These are phyloP conservation scores for Myiozetetes cayanensis DNA, from an alignment of 2,113 vertebrate species.

Conservation along the genomic window DNA sequence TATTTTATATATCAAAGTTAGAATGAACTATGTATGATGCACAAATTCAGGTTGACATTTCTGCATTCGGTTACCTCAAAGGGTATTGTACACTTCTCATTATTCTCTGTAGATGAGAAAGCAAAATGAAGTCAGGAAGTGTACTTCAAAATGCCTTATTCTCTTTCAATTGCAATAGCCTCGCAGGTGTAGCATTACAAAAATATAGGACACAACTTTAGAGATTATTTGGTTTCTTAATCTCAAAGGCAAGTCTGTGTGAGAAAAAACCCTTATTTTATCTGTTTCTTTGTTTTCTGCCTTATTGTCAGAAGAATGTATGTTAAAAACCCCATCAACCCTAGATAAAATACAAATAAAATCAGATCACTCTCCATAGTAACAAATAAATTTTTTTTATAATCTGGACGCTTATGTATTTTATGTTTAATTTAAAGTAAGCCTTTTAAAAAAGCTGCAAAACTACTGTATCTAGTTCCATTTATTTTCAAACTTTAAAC, in stretches of 20 bases:
- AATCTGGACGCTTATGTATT: background rate
- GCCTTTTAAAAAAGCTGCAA: background rate
- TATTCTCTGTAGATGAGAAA: background rate
- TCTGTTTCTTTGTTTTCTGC: background rate
- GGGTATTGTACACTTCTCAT: background rate
- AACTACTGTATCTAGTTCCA: background rate
- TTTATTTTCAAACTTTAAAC: background rate
- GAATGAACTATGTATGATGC: background rate
- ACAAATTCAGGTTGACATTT: background rate
- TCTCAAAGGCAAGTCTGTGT: background rate
- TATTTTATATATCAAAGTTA: background rate
- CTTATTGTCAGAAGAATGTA: background rate
- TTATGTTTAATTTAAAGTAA: background rate
- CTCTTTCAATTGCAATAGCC: background rate
- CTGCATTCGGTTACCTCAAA: background rate
- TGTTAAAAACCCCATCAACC: background rate
- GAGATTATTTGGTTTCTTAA: conserved; percentile 30
- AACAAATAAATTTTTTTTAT: background rate
- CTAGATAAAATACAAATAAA: background rate
- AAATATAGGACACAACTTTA: conserved; percentile 22
- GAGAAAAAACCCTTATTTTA: background rate
- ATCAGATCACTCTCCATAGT: background rate
- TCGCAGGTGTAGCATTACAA: background rate
- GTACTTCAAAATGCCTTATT: background rate
- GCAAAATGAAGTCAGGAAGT: background rate